Conservation (phyloP, 1,140 invertebrate species). For the Steinernema khuongi region DNA sequence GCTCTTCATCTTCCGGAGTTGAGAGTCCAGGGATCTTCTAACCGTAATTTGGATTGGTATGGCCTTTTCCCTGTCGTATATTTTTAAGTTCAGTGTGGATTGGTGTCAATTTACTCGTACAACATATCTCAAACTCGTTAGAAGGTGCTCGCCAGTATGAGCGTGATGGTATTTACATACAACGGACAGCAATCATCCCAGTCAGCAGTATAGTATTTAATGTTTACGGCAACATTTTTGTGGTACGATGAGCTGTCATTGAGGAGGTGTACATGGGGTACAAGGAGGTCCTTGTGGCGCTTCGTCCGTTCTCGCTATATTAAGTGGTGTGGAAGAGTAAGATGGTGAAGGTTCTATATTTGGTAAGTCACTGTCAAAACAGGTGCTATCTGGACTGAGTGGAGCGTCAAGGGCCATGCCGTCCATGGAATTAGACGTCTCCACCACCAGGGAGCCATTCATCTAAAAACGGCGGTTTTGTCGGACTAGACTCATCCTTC, state of each 20-base stretch:
- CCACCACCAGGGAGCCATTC: not conserved
- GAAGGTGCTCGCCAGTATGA: too few species aligned
- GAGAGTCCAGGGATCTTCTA: too few species aligned
- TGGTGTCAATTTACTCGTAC: too few species aligned
- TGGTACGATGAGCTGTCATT: not conserved
- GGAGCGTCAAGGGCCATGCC: not conserved
- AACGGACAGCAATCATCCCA: not conserved
- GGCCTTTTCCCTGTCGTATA: too few species aligned
- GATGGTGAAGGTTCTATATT: not conserved
- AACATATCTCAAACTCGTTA: too few species aligned
- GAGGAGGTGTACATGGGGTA: slow-evolving; percentile 25
- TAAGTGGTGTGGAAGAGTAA: not conserved
- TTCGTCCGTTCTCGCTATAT: not conserved
- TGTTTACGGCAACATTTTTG: not conserved
- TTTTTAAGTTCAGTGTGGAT: too few species aligned
- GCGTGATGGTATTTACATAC: slow-evolving; percentile 9
- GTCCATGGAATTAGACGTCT: slow-evolving; percentile 17
- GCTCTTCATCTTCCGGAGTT: too few species aligned
- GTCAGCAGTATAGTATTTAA: not conserved
- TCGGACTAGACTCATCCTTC: not conserved
- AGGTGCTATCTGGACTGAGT: not conserved
- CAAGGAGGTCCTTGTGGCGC: slow-evolving; percentile 23
- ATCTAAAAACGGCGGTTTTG: not conserved
- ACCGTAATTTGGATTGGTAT: too few species aligned
- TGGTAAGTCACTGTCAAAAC: not conserved